These are phyloP conservation scores for Agrypnia vestita DNA, from an alignment of 1,140 invertebrate species.

Conservation along the genomic window DNA sequence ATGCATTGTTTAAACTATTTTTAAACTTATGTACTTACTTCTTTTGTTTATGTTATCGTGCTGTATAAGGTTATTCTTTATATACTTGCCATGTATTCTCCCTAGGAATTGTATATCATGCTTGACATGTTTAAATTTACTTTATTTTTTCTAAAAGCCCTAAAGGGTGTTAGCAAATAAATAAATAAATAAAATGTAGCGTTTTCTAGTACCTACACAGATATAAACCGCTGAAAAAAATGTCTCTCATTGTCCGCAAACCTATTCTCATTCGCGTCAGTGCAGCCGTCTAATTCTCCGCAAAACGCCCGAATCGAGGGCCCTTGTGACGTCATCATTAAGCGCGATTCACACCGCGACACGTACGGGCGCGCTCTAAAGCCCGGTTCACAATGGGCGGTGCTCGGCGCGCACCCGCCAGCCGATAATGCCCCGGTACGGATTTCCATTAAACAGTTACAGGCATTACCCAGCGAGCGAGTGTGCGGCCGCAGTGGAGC, in stretches of 20 bases:
- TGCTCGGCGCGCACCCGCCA: neutral
- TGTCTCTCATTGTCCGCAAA: too few relatives aligned
- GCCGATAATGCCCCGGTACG: constrained; percentile 2
- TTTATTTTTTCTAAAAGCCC: too few relatives aligned
- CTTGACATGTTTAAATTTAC: too few relatives aligned
- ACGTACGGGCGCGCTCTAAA: neutral
- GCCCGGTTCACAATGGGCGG: constrained; percentile 3
- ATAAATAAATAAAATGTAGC: too few relatives aligned
- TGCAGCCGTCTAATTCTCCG: neutral
- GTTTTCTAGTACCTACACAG: neutral
- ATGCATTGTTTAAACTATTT: too few relatives aligned
- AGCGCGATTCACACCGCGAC: constrained; percentile 16
- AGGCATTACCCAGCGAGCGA: neutral
- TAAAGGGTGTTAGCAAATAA: too few relatives aligned
- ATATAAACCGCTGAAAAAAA: too few relatives aligned
- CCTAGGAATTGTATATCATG: too few relatives aligned
- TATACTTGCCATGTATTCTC: too few relatives aligned
- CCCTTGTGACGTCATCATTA: constrained; percentile 15
- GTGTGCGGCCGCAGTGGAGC: neutral
- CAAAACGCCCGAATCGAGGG: neutral
- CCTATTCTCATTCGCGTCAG: neutral
- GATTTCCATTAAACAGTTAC: constrained; percentile 37
- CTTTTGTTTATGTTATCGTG: too few relatives aligned
- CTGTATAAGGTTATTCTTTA: too few relatives aligned
- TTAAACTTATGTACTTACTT: too few relatives aligned